Base-by-base conservation (phyloP, 2,113 vertebrate species). In the Pangasianodon gigas region DNA sequence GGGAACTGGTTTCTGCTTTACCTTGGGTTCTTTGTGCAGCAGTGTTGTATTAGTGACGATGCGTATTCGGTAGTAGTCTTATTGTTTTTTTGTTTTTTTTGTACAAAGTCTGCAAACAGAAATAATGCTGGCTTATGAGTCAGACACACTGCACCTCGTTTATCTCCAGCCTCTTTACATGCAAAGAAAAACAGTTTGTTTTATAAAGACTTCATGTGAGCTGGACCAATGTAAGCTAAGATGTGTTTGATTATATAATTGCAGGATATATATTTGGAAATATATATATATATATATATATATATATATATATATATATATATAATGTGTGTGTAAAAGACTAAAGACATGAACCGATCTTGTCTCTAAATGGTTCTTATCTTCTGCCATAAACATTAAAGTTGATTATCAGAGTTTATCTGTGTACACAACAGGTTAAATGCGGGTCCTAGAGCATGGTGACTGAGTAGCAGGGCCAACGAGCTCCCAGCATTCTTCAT, bases 81-180 rank as follows among this genome's bases (percentile, higher is more conserved):
- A 69, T n/a, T 82, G 80, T 88, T 51, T 4, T 52, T 88, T 88
- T 71, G 37, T 37, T 37, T 37, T 37, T 37, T 37, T 37, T 37
- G 37, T 21, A 32, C 32, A 19, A 46, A n/a, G 24, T 1, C 41
- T 82, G 77, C 37, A 69, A 52, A 69, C 56, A 74, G 37, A 74
- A 67, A 4, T 7, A 18, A 6, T 65, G 46, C 48, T n/a, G 80
- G 19, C 6, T 71, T 83, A 18, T 26, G 32, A 44, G n/a, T 71
- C 62, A 21, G 81, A 88, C n/a, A 24, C 21, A 10, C 46, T 19
- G 6, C 32, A 4, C 54, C 32, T 82, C 46, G 52, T 13, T 32
- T 44, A 46, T 24, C 24, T 21, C 71, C 37, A 41, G 37, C 6
- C 26, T 37, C 85, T n/a, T 79, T 46, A 51, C 24, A 6, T 51